These are phyloP conservation scores for Galaxea fascicularis DNA, from an alignment of 92 coral and sea anemone species.

Conservation along the genomic window DNA sequence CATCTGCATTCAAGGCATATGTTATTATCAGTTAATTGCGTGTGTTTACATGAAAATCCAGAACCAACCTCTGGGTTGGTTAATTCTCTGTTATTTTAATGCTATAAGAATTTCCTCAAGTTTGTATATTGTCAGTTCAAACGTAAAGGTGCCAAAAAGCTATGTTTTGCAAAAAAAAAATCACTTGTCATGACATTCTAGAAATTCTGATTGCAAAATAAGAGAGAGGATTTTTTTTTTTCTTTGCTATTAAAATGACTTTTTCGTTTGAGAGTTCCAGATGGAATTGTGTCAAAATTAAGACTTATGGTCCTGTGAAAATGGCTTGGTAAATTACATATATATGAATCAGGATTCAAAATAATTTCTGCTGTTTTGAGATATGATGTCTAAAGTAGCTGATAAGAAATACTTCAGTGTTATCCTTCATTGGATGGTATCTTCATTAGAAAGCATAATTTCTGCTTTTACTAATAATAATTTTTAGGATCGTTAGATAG, in stretches of 20 bases:
- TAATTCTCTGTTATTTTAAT: neutral
- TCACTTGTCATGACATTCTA: neutral
- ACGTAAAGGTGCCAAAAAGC: neutral
- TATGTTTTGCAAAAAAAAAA: neutral
- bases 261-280: neutral
- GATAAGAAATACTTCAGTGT: neutral
- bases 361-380: neutral
- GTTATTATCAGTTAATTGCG: neutral
- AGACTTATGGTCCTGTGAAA: neutral
- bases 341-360: neutral
- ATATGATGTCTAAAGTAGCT: neutral
- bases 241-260: neutral
- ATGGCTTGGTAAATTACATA: neutral
- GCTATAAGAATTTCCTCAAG: neutral
- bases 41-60: neutral
- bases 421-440: neutral
- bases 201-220: neutral
- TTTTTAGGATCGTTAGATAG: too few species aligned
- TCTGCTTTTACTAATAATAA: neutral
- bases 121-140: neutral
- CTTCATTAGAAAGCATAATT: neutral
- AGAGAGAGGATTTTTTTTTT: neutral
- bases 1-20: slow-evolving; percentile 10
- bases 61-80: neutral
- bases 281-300: slow-evolving; percentile 1